Base-by-base conservation (phyloP, 2,888 invertebrate genomes). In the Acronicta alni region DNA sequence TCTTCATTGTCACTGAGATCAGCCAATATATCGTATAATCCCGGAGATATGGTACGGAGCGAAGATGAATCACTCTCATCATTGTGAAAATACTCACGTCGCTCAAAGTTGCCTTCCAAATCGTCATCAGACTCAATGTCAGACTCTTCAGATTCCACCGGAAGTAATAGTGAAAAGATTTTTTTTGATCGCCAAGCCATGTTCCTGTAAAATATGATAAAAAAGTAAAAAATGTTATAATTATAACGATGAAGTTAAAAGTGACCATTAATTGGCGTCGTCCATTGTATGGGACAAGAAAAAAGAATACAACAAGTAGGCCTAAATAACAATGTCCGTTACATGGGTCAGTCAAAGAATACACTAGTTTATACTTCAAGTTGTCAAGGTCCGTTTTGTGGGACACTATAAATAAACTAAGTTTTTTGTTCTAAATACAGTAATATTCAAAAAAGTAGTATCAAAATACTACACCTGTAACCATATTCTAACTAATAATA, bases 51-150 rank as follows among this genome's bases (percentile, higher is more conserved):
- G 32, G 54, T 46, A 55, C 46, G 54, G 16, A 4, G 38, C 2
- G 54, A 46, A 39, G 46, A 54, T 54, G 45, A 32, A 41, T 55
- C 54, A 46, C 54, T 47, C 18, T 41, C 3, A 16, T 32, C 46
- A 55, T 41, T 55, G 41, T 46, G 20, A 20, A 43, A 35, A 52
- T 52, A 39, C 39, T 39, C 16, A 39, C 39, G 43, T 38, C 38
- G 26, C 45, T 30, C 26, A 18, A 53, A 0, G 53, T 39, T 53
- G 5, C 4, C 26, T 45, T 52, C 43, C 2, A 43, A 52, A 52
- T 52, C 43, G 20, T 16, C 52, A 43, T 52, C 52, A 54, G 45
- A 54, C 38, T 44, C 45, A 54, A 54, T 30, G 38, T 54, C 43
- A 7, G 52, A 43, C 52, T 39, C 39, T 52, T 52, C 43, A 52